A percentile compares a stretch with the other conserved stretches of the same genome.
Conservation (phyloP, 2,797 vertebrate species). For the Cyprinodon diabolis region DNA sequence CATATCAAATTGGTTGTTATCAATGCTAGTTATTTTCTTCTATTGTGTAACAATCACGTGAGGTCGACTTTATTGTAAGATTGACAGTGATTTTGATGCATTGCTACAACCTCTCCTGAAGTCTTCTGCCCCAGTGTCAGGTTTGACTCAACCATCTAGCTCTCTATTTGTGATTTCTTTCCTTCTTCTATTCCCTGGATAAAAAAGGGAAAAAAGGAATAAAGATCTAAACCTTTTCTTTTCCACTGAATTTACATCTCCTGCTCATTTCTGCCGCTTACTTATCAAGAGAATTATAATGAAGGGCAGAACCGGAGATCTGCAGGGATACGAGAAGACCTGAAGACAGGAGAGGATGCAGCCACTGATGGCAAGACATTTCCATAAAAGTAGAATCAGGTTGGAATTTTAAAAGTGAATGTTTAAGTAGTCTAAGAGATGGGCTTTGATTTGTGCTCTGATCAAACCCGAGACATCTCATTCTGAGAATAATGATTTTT, state of each 20-base stretch:
- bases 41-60: conserved; percentile 12
- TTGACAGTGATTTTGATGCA: conserved; percentile 53
- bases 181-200: conserved; percentile 72
- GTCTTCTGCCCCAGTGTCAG: conserved; percentile 71
- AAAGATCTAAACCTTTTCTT: conserved; percentile 95
- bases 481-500: conserved; percentile 96
- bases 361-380: conserved; percentile 97
- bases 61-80: conserved; percentile 6
- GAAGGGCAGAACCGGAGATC: conserved; percentile 92
- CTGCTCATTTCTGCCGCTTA: conserved; percentile 93
- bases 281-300: conserved; percentile 99
- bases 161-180: conserved; percentile 62
- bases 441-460: conserved; percentile 98
- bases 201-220: conserved; percentile 60
- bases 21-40: not conserved
- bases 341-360: conserved; percentile 95
- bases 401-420: conserved; percentile 99
- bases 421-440: conserved; percentile 99
- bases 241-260: conserved; percentile 96
- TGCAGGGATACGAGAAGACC: conserved; percentile 93
- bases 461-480: conserved; percentile 98
- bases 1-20: too few relatives aligned
- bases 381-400: conserved; percentile 99
- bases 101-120: conserved; percentile 45
- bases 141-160: conserved; percentile 69